phyloP scores from a whole-genome alignment of 2,797 vertebrate species.

The Antrozous pallidus region DNA sequence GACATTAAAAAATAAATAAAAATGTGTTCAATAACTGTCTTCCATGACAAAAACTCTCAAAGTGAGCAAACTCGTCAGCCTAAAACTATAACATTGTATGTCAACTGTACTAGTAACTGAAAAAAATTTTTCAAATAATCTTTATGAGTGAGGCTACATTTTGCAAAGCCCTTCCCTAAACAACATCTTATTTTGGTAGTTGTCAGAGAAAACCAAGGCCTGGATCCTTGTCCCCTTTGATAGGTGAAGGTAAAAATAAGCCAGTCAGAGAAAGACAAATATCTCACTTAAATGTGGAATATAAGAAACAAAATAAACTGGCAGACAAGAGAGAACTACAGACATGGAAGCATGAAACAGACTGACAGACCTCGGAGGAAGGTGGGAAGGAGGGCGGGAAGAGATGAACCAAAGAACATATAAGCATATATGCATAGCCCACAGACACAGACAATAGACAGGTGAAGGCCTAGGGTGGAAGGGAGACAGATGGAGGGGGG shows the following conservation, averaged over 20 bases:
- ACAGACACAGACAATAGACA: too few relatives aligned
- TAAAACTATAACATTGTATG: neutral
- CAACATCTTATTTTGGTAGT: neutral
- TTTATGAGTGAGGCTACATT: neutral
- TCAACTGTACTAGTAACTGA: neutral
- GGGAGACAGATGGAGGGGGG: too few relatives aligned
- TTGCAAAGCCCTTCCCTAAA: neutral
- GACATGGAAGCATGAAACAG: too few relatives aligned
- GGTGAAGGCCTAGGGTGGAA: too few relatives aligned
- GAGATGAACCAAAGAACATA: too few relatives aligned
- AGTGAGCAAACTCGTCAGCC: neutral
- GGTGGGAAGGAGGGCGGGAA: too few relatives aligned
- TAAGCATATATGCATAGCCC: too few relatives aligned
- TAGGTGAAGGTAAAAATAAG: neutral
- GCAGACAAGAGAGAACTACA: too few relatives aligned
- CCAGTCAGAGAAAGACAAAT: too few relatives aligned
- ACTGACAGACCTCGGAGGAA: too few relatives aligned
- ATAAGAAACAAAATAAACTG: too few relatives aligned
- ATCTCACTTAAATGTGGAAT: too few relatives aligned
- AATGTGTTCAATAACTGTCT: neutral
- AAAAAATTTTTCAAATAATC: neutral
- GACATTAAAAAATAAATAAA: constrained; percentile 35
- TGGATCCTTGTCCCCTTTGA: neutral
- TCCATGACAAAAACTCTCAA: neutral
- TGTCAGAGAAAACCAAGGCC: neutral